Evolutionary conservation across 2,888 invertebrate species (phyloP).

Genomic region (Eucera pruinosa): DNA sequence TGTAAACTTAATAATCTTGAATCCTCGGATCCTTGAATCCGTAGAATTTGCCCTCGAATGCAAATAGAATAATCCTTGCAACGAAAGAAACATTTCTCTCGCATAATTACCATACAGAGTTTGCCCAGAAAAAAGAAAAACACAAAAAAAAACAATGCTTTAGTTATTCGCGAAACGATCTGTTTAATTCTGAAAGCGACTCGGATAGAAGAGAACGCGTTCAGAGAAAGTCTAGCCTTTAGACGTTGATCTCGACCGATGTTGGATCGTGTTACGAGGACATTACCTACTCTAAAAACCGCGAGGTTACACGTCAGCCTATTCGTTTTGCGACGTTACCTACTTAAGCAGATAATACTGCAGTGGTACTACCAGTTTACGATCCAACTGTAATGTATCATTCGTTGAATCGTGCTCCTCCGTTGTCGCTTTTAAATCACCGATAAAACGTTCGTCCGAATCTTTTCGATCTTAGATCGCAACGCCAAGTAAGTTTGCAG

Average conservation of each 20-base stretch:
- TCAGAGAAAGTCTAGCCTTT: conserved; percentile 55
- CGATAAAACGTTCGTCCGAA: too few relatives aligned
- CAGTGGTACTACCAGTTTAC: conserved; percentile 49
- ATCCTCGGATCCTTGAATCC: too few relatives aligned
- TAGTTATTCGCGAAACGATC: not conserved
- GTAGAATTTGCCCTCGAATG: too few relatives aligned
- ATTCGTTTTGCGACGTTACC: conserved; percentile 29
- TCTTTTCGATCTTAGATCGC: too few relatives aligned
- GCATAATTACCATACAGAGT: too few relatives aligned
- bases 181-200: not conserved
- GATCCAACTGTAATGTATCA: conserved; percentile 15
- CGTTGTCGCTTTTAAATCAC: not conserved
- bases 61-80: too few relatives aligned
- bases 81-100: too few relatives aligned
- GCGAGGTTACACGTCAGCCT: conserved; percentile 44
- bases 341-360: conserved; percentile 49
- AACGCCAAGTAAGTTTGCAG: too few relatives aligned
- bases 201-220: conserved; percentile 29
- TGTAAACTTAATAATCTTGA: too few relatives aligned
- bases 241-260: conserved; percentile 41
- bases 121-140: too few relatives aligned
- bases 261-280: conserved; percentile 52
- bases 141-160: too few relatives aligned
- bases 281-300: conserved; percentile 54
- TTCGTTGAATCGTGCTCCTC: not conserved